Evolutionary conservation across 2,113 vertebrate species (phyloP).

Genomic region (Hydropotes inermis): DNA sequence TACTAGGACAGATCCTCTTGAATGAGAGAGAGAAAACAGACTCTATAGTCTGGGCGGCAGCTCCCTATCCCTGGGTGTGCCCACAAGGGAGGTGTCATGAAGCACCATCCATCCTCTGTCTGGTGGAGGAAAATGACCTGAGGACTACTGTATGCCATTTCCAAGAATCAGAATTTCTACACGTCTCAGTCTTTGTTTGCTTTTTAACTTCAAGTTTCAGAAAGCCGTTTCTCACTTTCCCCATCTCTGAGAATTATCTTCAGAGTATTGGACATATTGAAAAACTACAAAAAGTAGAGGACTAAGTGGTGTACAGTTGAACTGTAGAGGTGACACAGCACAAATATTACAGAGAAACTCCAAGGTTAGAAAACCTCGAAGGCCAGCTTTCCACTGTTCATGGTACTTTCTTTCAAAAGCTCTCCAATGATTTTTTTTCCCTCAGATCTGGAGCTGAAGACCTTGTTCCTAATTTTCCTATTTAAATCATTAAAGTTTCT

Average conservation of each 20-base stretch:
- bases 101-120: rapidly evolving
- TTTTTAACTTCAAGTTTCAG: not conserved
- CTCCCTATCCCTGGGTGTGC: not conserved
- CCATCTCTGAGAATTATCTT: not conserved
- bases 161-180: not conserved
- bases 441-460: not conserved
- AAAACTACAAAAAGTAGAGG: not conserved
- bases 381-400: not conserved
- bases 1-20: not conserved
- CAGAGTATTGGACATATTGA: not conserved
- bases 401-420: not conserved
- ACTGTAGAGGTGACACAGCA: not conserved
- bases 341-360: not conserved
- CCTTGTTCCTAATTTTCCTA: not conserved
- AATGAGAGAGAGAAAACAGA: not conserved
- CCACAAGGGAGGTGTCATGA: not conserved
- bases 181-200: not conserved
- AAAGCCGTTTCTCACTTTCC: not conserved
- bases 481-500: not conserved
- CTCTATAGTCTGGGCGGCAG: too few species aligned
- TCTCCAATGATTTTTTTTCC: not conserved
- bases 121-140: not conserved
- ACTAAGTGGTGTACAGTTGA: not conserved
- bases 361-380: not conserved
- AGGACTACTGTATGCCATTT: not conserved